These are phyloP conservation scores for Pandemis heparana DNA, from an alignment of 2,888 invertebrate genomes.

Conservation along the genomic window DNA sequence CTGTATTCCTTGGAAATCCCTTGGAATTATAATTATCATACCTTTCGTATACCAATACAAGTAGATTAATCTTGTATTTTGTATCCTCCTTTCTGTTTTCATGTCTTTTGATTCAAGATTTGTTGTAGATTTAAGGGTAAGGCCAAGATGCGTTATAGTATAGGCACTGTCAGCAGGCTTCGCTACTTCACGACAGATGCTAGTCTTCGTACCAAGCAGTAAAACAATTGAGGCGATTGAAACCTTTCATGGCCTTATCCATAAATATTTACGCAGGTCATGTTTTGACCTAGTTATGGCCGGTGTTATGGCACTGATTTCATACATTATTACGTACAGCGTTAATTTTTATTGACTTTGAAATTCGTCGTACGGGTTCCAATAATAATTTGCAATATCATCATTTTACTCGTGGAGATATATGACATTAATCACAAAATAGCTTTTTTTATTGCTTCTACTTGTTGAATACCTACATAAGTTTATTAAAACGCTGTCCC, in stretches of 20 bases:
- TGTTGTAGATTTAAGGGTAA: background rate
- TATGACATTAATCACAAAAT: background rate
- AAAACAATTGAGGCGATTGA: too few relatives aligned
- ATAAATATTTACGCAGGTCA: background rate
- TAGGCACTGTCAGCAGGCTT: too few relatives aligned
- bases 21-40: background rate
- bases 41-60: background rate
- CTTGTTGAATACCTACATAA: background rate
- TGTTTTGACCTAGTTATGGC: background rate
- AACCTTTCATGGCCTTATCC: too few relatives aligned
- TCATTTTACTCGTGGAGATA: background rate
- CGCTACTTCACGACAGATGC: too few relatives aligned
- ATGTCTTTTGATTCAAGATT: background rate
- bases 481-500: slow-evolving; percentile 25
- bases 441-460: background rate
- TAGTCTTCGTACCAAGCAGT: too few relatives aligned
- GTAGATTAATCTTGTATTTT: background rate
- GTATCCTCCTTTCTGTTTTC: background rate
- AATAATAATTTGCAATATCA: background rate
- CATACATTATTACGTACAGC: background rate
- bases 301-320: background rate
- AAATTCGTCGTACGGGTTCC: background rate
- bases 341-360: background rate
- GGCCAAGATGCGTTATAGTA: too few relatives aligned
- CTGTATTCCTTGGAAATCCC: too few relatives aligned